Conservation (phyloP, 2,797 vertebrate species). For the Ptychobarbus kaznakovi region DNA sequence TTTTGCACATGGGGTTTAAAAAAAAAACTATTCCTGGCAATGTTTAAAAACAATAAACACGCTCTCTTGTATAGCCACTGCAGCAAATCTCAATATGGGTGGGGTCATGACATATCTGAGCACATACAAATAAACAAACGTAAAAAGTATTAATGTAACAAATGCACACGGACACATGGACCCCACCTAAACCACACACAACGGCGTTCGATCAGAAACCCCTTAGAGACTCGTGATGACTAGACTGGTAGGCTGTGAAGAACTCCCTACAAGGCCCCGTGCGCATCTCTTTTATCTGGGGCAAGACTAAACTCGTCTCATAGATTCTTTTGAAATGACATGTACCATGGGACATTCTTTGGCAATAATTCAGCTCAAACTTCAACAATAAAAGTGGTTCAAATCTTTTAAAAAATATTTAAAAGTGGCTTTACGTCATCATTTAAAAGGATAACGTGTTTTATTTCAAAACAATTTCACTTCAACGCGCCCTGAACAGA, state of each 20-base stretch:
- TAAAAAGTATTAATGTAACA: neutral
- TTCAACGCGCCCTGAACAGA: neutral
- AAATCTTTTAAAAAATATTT: neutral
- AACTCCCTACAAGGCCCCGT: neutral
- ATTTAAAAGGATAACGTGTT: neutral
- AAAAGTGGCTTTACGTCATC: neutral
- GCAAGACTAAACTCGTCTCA: conserved; percentile 1
- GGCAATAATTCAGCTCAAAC: neutral
- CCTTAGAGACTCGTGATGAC: neutral
- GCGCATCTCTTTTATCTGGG: neutral
- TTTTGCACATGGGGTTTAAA: neutral
- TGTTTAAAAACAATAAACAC: neutral
- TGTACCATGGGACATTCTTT: neutral
- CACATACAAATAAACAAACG: neutral
- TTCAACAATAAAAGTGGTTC: neutral
- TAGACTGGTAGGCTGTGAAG: neutral
- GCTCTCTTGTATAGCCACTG: neutral
- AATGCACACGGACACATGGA: neutral
- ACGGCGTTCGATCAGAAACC: neutral
- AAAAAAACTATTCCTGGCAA: neutral
- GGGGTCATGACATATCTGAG: conserved; percentile 49
- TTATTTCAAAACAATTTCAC: neutral
- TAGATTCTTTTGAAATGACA: neutral
- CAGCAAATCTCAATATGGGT: conserved; percentile 57
- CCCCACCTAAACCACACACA: neutral